A percentile compares a stretch with the other conserved stretches of the same genome.
phyloP scores from a whole-genome alignment of 2,888 invertebrate species.

The Pseudococcus jackbeardsleyi region DNA sequence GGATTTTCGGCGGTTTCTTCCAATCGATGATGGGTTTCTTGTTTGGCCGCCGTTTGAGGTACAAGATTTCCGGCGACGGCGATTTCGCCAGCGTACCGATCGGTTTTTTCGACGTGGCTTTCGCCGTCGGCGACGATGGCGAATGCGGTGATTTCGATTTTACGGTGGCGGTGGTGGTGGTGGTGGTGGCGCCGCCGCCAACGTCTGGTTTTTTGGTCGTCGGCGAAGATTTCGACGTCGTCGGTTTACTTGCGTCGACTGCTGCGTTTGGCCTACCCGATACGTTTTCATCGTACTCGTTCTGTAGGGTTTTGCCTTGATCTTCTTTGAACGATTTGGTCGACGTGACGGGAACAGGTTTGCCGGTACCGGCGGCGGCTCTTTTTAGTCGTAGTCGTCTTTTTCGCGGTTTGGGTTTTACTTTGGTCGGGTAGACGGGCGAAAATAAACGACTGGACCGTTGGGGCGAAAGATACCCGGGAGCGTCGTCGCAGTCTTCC shows the following conservation, averaged over 20 bases:
- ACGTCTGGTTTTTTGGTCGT: not conserved
- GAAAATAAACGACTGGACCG: not conserved
- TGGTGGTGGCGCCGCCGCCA: not conserved
- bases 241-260: not conserved
- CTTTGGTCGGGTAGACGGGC: not conserved
- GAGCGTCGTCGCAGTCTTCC: not conserved
- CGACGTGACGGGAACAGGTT: not conserved
- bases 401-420: not conserved
- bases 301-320: not conserved
- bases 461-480: not conserved
- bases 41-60: not conserved
- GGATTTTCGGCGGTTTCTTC: not conserved
- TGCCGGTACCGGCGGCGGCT: not conserved
- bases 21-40: not conserved
- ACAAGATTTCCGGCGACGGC: not conserved
- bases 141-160: not conserved
- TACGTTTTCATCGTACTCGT: not conserved
- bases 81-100: not conserved
- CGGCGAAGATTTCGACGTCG: not conserved
- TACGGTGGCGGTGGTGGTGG: not conserved
- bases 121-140: not conserved
- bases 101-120: not conserved
- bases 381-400: not conserved
- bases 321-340: not conserved
- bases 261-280: not conserved